Evolutionary conservation across 1,140 invertebrate species (phyloP).

Genomic region (Manduca sexta): DNA sequence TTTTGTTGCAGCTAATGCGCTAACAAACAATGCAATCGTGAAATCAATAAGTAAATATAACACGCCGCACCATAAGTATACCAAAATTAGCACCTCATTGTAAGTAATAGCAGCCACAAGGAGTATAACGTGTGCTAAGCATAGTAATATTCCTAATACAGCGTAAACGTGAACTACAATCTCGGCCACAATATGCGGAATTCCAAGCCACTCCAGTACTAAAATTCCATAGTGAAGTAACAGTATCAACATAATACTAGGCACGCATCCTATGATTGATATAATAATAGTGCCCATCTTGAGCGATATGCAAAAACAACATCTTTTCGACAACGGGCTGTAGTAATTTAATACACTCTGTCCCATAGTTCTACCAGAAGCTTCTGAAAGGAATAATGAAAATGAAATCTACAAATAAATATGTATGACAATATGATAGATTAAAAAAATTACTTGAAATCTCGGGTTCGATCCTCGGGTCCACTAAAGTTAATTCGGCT

Average conservation of each 20-base stretch:
- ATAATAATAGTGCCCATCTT: slow-evolving; percentile 26
- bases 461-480: no score
- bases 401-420: not conserved
- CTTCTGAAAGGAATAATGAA: not conserved
- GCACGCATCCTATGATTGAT: slow-evolving; percentile 18
- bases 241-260: slow-evolving; percentile 16
- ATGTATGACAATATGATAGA: no score
- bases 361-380: slow-evolving; percentile 10
- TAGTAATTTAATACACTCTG: slow-evolving; percentile 18
- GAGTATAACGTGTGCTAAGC: slow-evolving; percentile 20
- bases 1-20: slow-evolving; percentile 4
- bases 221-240: slow-evolving; percentile 12
- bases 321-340: slow-evolving; percentile 15
- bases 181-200: slow-evolving; percentile 3
- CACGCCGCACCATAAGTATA: slow-evolving; percentile 30
- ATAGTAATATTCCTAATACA: slow-evolving; percentile 19
- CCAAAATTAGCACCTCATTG: slow-evolving; percentile 26
- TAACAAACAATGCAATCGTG: slow-evolving; percentile 14
- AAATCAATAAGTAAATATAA: slow-evolving; percentile 25
- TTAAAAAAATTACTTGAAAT: no score
- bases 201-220: slow-evolving; percentile 6
- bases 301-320: slow-evolving; percentile 23
- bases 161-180: slow-evolving; percentile 21
- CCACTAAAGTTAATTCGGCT: no score
- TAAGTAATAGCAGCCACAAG: slow-evolving; percentile 23